phyloP scores from a whole-genome alignment of 2,888 invertebrate species.

The Eumerus sabulonum region DNA sequence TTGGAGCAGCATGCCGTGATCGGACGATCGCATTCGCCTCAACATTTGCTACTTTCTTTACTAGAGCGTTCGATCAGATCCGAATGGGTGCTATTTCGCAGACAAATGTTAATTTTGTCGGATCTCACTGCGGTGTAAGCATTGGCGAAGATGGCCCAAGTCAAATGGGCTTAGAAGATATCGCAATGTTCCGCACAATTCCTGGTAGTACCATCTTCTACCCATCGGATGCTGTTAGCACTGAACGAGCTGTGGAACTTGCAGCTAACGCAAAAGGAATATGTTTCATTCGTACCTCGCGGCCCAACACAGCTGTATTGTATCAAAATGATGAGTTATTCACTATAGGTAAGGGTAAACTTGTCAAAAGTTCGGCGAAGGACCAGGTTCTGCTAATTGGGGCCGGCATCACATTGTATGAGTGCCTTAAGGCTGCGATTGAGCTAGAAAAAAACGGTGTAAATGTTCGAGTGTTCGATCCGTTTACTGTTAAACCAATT shows the following conservation, averaged over 20 bases:
- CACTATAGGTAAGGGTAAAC: slow-evolving; percentile 87
- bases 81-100: slow-evolving; percentile 99
- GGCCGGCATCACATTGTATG: slow-evolving; percentile 95
- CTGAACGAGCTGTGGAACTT: slow-evolving; percentile 96
- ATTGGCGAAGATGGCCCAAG: slow-evolving; percentile 99
- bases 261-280: slow-evolving; percentile 97
- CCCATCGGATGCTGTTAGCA: slow-evolving; percentile 94
- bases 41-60: slow-evolving; percentile 98
- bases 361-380: slow-evolving; percentile 86
- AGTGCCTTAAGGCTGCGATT: slow-evolving; percentile 91
- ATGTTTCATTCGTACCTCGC: slow-evolving; percentile 96
- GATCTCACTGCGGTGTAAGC: slow-evolving; percentile 98
- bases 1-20: slow-evolving; percentile 95
- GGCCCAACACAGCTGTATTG: slow-evolving; percentile 92
- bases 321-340: slow-evolving; percentile 92
- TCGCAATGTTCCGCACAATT: slow-evolving; percentile 95
- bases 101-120: slow-evolving; percentile 96
- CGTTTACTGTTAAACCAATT: slow-evolving; percentile 97
- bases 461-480: slow-evolving; percentile 92
- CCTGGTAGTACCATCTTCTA: slow-evolving; percentile 90
- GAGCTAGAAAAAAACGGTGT: slow-evolving; percentile 86
- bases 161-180: slow-evolving; percentile 99
- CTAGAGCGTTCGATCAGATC: slow-evolving; percentile 98
- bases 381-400: slow-evolving; percentile 94
- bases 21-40: slow-evolving; percentile 96